Evolutionary conservation across 2,113 vertebrate species (phyloP), one percentile per base, ranked within the genome.

Genomic region (Trematomus loennbergii): DNA sequence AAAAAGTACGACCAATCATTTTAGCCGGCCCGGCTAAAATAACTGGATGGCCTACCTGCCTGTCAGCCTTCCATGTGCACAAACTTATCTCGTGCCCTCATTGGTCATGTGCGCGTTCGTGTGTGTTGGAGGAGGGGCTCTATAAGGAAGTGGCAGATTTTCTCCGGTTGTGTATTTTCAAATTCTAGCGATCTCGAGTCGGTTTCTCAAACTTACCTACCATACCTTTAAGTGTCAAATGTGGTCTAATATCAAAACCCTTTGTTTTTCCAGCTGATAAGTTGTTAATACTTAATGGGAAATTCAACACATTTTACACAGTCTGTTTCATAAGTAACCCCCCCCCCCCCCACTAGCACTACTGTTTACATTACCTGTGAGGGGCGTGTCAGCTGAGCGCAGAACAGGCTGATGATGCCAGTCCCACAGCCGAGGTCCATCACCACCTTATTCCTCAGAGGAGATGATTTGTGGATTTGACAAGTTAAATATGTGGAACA

Each of bases 341-440:
- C 36, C 36, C 57, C 8, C 36, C 7, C 36, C 36, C 33, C 57
- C 8, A 29, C 5, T 7, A 33, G 25, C 12, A 12, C 12, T 8
- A 2, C 2, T 11, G 46, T 73, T 62, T 4, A 13, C 52, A 86
- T 94, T 85, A 97, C 96, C 65, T 89, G 86, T 58, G 91, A 91
- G 33, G 95, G 95, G 48, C 92, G 83, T 0, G 95, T 92, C 0
- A 96, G 77, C 29, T 92, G 92, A 13, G 93, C 95, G 5, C 96
- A 96, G 84, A 96, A 96, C 22, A 96, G 90, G 79, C 96, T 96
- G 90, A 96, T 95, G 80, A 96, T 94, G 7, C 95, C 95, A 0
- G 95, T 96, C 7, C 96, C 96, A 57, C 95, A 96, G 84, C 96
- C 95, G 0, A 96, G 89, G 10, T 97, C 96, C 93, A 96, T 88